Conservation (phyloP, 2,888 invertebrate genomes). For the Agonopterix heracliana region DNA sequence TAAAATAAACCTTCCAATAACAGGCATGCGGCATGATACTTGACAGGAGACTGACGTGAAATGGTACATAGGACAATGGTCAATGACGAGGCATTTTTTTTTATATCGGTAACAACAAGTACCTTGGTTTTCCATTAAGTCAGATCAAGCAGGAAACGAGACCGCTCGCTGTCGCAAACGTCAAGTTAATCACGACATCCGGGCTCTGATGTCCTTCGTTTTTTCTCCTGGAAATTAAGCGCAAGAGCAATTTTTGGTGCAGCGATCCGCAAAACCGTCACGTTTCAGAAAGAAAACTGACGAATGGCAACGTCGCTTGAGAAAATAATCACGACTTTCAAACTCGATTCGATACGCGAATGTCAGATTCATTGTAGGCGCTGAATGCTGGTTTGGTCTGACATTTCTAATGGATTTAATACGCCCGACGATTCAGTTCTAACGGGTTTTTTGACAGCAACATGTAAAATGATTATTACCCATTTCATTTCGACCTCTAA, state of each 20-base stretch:
- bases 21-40: too few relatives aligned
- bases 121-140: too few relatives aligned
- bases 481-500: neutral
- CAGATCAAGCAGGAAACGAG: slow-evolving; percentile 33
- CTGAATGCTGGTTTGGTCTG: slow-evolving; percentile 1
- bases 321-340: slow-evolving; percentile 6
- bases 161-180: slow-evolving; percentile 20
- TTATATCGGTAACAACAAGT: too few relatives aligned
- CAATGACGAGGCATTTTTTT: too few relatives aligned
- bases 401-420: slow-evolving; percentile 5
- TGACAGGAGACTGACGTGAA: too few relatives aligned
- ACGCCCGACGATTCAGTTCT: neutral
- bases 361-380: slow-evolving; percentile 1
- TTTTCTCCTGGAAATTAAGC: slow-evolving; percentile 31
- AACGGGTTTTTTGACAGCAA: neutral
- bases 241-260: slow-evolving; percentile 34
- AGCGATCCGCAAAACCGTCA: slow-evolving; percentile 33
- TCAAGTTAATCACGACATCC: slow-evolving; percentile 35
- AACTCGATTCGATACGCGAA: slow-evolving; percentile 4
- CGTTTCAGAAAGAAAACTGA: slow-evolving; percentile 19
- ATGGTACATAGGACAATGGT: too few relatives aligned
- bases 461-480: neutral
- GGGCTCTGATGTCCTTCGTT: slow-evolving; percentile 31
- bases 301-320: slow-evolving; percentile 13
- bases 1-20: too few relatives aligned